phyloP scores from a whole-genome alignment of 2,888 invertebrate genomes.

The Megamerina dolium region DNA sequence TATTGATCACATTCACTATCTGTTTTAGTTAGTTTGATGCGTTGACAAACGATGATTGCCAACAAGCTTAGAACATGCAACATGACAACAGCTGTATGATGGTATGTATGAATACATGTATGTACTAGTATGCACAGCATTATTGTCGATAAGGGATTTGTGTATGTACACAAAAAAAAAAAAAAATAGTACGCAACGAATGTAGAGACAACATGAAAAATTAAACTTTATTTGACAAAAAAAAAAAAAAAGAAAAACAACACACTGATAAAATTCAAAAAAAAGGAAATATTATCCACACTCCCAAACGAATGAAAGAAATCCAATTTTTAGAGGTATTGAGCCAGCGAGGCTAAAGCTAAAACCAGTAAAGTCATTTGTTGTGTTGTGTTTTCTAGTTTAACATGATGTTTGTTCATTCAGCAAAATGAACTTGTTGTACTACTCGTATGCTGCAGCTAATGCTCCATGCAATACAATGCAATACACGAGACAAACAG shows the following conservation, averaged over 20 bases:
- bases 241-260: conserved; percentile 11
- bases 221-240: conserved; percentile 14
- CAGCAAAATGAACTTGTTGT: conserved; percentile 42
- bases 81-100: conserved; percentile 7
- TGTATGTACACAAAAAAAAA: no score
- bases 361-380: conserved; percentile 44
- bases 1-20: no score
- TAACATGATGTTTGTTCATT: conserved; percentile 46
- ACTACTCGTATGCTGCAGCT: no score
- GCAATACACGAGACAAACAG: no score
- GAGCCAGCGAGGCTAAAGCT: conserved; percentile 23
- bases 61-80: conserved; percentile 9
- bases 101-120: no score
- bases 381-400: conserved; percentile 45
- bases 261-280: conserved; percentile 5
- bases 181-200: no score
- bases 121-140: no score
- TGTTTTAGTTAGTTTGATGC: no score
- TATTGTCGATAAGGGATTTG: conserved; percentile 23
- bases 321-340: not conserved
- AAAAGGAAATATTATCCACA: conserved; percentile 1
- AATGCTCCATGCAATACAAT: no score
- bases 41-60: conserved; percentile 22
- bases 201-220: no score
- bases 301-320: conserved; percentile 16